Base-by-base conservation (phyloP, 2,113 vertebrate species). In the Protobothrops mucrosquamatus region DNA sequence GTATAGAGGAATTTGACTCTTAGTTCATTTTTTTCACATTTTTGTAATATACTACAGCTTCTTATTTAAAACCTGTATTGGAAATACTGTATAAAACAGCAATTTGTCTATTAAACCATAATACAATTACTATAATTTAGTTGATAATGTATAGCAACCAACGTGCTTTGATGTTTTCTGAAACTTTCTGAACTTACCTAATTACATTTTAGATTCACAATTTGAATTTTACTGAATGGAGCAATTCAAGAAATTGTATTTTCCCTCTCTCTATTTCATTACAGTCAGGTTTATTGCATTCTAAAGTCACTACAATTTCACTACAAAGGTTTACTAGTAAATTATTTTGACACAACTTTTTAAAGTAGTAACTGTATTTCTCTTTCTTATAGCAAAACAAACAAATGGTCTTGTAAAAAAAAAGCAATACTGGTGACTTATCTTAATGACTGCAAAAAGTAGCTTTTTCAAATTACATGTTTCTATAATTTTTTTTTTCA, bases 401-500 rank as follows among this genome's bases (percentile, higher is more conserved):
- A 74, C 15, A 81, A 39, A 81, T 3, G 18, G 15, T 81, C 69
- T 39, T 81, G 69, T 39, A 39, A 81, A 81, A 81, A 81, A 18
- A 81, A 81, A 22, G 39, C 34, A 81, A 43, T 93, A 87, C 29
- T 12, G 39, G 0, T 48, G n/a, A 74, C 0, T 87, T 51, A 51
- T 69, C 89, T 93, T 90, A 64, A 34, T 87, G n/a, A 18, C 34
- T 87, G 81, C 23, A 23, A 92, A 87, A 92, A 2, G 46, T 15
- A 1, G 0, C 89, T 10, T 7, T 1, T 12, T n/a, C 43, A 54
- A 52, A 11, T 7, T 43, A 56, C n/a, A 59, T 39, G 34, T 2
- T 22, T 43, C 22, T 92, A 81, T 51, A 3, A 9, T 92, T 89
- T 24, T 92, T 39, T 23, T 85, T 89, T 69, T 69, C 89, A 99